Evolutionary conservation across 2,888 invertebrate species (phyloP).

Genomic region (Harpagoxenus sublaevis): DNA sequence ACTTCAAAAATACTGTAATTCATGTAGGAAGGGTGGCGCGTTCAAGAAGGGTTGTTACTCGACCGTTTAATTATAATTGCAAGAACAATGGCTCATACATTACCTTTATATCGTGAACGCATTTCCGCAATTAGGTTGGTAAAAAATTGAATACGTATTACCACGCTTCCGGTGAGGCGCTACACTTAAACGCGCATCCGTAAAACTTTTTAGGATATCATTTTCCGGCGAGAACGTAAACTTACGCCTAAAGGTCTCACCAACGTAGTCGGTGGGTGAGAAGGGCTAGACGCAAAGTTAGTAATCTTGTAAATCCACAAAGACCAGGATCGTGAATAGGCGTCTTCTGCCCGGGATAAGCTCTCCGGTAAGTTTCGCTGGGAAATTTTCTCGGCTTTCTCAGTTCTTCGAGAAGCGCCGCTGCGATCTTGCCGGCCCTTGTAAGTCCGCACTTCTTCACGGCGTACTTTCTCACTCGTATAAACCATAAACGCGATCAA

Average conservation of each 20-base stretch:
- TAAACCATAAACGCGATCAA: constrained; percentile 69
- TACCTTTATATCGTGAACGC: constrained; percentile 5
- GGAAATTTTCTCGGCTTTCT: constrained; percentile 65
- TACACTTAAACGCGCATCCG: constrained; percentile 5
- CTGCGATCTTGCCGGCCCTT: constrained; percentile 32
- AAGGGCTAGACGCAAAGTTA: constrained; percentile 63
- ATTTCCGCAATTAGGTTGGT: constrained; percentile 50
- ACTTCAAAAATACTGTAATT: constrained; percentile 45
- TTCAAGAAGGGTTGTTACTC: constrained; percentile 34
- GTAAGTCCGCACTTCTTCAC: constrained; percentile 46
- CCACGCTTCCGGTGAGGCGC: constrained; percentile 24
- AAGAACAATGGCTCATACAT: constrained; percentile 49
- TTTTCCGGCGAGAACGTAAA: constrained; percentile 47
- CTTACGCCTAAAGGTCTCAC: constrained; percentile 34
- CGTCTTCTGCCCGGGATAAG: constrained; percentile 66
- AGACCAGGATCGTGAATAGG: constrained; percentile 72
- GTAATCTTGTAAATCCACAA: constrained; percentile 79
- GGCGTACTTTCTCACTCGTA: constrained; percentile 58
- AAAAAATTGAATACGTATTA: constrained; percentile 54
- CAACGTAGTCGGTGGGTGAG: constrained; percentile 19
- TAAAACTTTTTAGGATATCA: constrained; percentile 47
- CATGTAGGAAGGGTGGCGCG: constrained; percentile 31
- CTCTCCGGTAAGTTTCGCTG: constrained; percentile 66
- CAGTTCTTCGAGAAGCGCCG: constrained; percentile 36
- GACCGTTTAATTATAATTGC: constrained; percentile 54